A percentile compares a stretch with the other conserved stretches of the same genome.
Evolutionary conservation across 2,113 vertebrate species (phyloP).

Genomic region (Syrmaticus mikado): DNA sequence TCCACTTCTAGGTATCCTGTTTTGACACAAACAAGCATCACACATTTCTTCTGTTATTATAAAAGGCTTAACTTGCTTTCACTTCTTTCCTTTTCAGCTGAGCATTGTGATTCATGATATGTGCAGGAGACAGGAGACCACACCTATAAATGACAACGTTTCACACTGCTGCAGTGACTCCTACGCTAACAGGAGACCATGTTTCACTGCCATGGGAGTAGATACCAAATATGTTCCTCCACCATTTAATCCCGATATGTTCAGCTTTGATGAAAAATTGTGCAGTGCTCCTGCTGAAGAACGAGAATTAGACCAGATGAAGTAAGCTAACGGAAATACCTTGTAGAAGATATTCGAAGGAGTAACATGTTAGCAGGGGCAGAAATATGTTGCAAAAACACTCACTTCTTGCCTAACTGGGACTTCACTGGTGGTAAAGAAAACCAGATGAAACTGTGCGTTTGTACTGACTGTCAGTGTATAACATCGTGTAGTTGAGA

Average conservation of each 20-base stretch:
- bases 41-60: accelerated
- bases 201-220: conserved; percentile 68
- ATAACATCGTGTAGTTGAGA: accelerated
- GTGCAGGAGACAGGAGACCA: conserved; percentile 67
- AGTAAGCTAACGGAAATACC: conserved; percentile 4
- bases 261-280: conserved; percentile 66
- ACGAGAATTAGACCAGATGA: neutral
- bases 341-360: neutral
- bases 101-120: conserved; percentile 67
- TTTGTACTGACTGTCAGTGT: neutral
- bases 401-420: neutral
- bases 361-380: accelerated
- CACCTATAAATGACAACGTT: conserved; percentile 68
- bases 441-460: neutral
- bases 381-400: neutral
- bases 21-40: neutral
- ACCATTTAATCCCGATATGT: conserved; percentile 50
- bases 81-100: conserved; percentile 52
- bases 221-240: conserved; percentile 73
- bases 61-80: neutral
- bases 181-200: conserved; percentile 66
- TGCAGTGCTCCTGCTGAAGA: conserved; percentile 53
- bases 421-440: neutral
- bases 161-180: conserved; percentile 70
- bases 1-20: neutral